Conservation (phyloP, 2,797 vertebrate species). For the Lateolabrax maculatus region DNA sequence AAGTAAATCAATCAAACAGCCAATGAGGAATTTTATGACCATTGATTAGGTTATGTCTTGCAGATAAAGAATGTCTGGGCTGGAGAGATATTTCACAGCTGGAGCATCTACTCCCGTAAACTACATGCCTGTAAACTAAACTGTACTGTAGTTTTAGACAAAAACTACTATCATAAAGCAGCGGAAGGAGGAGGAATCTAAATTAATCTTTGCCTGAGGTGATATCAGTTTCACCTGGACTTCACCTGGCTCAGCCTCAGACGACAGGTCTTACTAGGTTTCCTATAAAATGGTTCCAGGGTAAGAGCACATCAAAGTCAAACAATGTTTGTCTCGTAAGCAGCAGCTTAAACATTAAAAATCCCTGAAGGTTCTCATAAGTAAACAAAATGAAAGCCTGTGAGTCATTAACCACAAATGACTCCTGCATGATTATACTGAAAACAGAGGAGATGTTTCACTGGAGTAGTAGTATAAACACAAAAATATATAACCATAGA, state of each 20-base stretch:
- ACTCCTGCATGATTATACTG: constrained; percentile 31
- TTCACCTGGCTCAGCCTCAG: constrained; percentile 48
- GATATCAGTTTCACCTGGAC: constrained; percentile 54
- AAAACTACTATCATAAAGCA: constrained; percentile 33
- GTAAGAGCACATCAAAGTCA: constrained; percentile 58
- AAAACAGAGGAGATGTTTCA: constrained; percentile 45
- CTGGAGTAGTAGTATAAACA: constrained; percentile 22
- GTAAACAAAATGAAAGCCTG: constrained; percentile 60
- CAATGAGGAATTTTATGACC: constrained; percentile 72
- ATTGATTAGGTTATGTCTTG: constrained; percentile 58
- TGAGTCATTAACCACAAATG: constrained; percentile 74
- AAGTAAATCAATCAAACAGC: constrained; percentile 66
- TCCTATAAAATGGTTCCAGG: constrained; percentile 31
- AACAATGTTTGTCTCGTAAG: constrained; percentile 45
- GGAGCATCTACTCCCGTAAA: constrained; percentile 25
- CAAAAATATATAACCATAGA: constrained; percentile 15
- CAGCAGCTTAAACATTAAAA: constrained; percentile 63
- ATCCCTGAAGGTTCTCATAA: constrained; percentile 45
- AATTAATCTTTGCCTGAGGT: constrained; percentile 43
- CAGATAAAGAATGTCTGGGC: constrained; percentile 38
- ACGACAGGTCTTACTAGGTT: constrained; percentile 13
- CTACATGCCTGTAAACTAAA: constrained; percentile 7
- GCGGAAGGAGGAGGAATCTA: constrained; percentile 17
- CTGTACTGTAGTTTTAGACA: constrained; percentile 13
- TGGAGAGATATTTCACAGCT: constrained; percentile 14